Conservation (phyloP, 1,140 invertebrate genomes). For the Mizuhopecten yessoensis region DNA sequence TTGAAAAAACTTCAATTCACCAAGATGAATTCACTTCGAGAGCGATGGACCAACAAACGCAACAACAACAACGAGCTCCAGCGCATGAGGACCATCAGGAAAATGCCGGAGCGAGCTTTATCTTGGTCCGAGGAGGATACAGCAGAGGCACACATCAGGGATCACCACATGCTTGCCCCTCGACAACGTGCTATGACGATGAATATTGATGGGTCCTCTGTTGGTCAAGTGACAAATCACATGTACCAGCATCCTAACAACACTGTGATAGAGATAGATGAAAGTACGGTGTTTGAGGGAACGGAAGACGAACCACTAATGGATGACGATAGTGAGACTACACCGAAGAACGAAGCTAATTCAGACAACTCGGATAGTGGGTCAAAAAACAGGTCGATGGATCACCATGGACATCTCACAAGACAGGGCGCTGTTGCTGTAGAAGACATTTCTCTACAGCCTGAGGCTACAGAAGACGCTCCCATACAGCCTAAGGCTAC, state of each 20-base stretch:
- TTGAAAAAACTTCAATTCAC: background rate
- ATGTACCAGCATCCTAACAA: background rate
- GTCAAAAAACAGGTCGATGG: background rate
- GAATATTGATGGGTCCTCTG: background rate
- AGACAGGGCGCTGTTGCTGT: background rate
- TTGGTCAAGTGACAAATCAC: background rate
- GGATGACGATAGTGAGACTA: background rate
- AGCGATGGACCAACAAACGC: constrained; percentile 44
- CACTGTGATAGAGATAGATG: background rate
- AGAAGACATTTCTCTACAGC: background rate
- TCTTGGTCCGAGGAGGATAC: constrained; percentile 55
- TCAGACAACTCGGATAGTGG: background rate
- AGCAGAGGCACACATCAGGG: background rate
- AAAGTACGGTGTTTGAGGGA: background rate
- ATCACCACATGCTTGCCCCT: background rate
- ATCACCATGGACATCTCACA: background rate
- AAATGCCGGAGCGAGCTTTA: constrained; percentile 57
- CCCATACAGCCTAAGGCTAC: background rate
- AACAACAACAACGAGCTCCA: constrained; percentile 49
- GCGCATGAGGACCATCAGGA: constrained; percentile 55
- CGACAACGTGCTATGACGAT: background rate
- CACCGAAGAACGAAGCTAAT: background rate
- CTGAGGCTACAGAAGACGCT: background rate
- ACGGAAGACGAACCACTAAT: background rate
- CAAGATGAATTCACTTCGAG: background rate